Percentiles rank a stretch among this genome's conserved stretches.
These are phyloP conservation scores for Zygogramma bicolorata DNA, from an alignment of 2,888 invertebrate genomes.

Conservation along the genomic window DNA sequence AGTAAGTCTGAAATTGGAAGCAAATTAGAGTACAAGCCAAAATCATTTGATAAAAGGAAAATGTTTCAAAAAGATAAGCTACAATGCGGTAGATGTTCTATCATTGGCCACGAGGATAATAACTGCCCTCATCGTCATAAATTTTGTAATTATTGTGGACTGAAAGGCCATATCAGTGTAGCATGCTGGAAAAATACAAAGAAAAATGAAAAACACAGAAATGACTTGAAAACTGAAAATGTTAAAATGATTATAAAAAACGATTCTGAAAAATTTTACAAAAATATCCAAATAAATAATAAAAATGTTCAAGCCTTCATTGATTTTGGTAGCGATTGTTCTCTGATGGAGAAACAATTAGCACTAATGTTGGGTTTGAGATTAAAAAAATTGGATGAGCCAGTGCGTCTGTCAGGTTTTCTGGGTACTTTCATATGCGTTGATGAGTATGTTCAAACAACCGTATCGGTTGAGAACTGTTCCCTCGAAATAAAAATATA, in stretches of 20 bases:
- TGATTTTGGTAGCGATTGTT: slow-evolving; percentile 15
- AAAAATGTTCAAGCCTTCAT: slow-evolving; percentile 6
- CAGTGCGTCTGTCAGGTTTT: neutral
- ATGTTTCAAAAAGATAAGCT: neutral
- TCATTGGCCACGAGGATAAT: slow-evolving; percentile 4
- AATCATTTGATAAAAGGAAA: slow-evolving; percentile 10
- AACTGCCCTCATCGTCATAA: slow-evolving; percentile 7
- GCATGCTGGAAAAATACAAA: neutral
- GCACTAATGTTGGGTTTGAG: neutral
- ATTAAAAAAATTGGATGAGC: neutral
- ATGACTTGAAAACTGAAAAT: neutral
- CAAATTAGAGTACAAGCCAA: slow-evolving; percentile 1
- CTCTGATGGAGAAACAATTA: neutral
- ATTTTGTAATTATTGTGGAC: neutral
- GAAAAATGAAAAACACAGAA: neutral
- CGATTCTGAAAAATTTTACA: slow-evolving; percentile 4
- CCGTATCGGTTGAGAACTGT: neutral
- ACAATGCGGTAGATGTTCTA: slow-evolving; percentile 10
- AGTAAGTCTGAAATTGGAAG: neutral
- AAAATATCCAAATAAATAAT: slow-evolving; percentile 14
- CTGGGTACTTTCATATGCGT: neutral
- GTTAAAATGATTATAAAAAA: neutral
- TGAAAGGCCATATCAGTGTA: neutral
- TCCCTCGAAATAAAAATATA: neutral
- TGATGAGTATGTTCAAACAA: neutral